Evolutionary conservation across 2,797 vertebrate species (phyloP), one percentile per base, ranked within the genome.

Genomic region (Ispidina picta): DNA sequence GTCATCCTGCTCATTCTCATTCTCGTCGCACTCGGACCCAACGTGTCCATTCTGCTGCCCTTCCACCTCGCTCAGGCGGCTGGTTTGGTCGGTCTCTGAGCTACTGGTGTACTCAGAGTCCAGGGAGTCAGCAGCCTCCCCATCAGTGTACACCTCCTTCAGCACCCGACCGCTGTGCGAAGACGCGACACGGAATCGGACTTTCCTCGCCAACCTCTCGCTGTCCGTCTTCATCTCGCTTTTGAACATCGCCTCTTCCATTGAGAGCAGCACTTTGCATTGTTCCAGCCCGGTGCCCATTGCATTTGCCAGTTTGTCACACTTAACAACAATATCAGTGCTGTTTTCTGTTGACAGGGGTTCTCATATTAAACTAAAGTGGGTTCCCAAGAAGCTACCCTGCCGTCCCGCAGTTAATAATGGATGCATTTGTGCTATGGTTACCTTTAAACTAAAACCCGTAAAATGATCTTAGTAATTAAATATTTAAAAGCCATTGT

Each of bases 161-260:
- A 99, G 97, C 72, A 99, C 98, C 73, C 99, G 97, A 22, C 99
- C 99, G 17, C 99, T 99, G 96, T 98, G 98, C 28, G 98, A 99
- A 1, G 99, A 99, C 0, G 99, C 98, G 43, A 99, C 98, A 12
- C 99, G 98, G 97, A 99, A 99, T 90, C 99, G 98, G 86, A 99
- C 99, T 97, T 98, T 98, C 97, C 98, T 98, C 29, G 97, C 97
- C 46, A 98, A 97, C 94, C 98, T 98, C 87, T 98, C 98, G 4
- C 94, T 96, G 43, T 96, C 98, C 0, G 48, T 54, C 90, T 97
- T 97, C 68, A 48, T 78, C 78, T 97, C 95, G 11, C 96, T 69
- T 85, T 97, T 97, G 52, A 97, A 80, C 97, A 95, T 97, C 4
- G 95, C 97, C 97, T 84, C 98, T 88, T 98, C 98, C 97, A 98